Conservation (phyloP, 1,140 invertebrate species). For the Zaprionus inermis region DNA sequence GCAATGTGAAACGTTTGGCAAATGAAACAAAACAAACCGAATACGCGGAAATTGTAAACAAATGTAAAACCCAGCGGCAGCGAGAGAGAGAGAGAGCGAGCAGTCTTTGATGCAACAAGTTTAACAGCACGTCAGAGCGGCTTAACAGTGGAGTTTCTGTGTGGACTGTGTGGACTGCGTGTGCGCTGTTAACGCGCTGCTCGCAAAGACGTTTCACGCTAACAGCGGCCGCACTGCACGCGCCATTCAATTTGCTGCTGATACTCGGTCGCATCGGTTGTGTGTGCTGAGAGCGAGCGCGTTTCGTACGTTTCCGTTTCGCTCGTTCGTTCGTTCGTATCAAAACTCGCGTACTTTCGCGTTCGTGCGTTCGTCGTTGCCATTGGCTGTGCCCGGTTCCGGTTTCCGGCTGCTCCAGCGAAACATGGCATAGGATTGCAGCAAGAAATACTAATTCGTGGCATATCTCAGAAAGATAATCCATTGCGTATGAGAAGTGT, state of each 20-base stretch:
- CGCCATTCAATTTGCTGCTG: slow-evolving; percentile 50
- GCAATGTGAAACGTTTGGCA: slow-evolving; percentile 27
- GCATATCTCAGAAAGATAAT: not conserved
- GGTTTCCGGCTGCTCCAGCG: slow-evolving; percentile 13
- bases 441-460: not conserved
- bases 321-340: slow-evolving; percentile 28
- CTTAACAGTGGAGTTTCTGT: not conserved
- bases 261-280: slow-evolving; percentile 48
- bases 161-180: slow-evolving; percentile 31
- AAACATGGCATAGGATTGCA: slow-evolving; percentile 13
- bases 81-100: not conserved
- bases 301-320: not conserved
- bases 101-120: slow-evolving; percentile 75
- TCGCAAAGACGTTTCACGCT: slow-evolving; percentile 3
- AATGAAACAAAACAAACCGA: slow-evolving; percentile 42
- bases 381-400: slow-evolving; percentile 22
- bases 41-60: slow-evolving; percentile 35
- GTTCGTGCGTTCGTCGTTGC: not conserved
- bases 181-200: slow-evolving; percentile 18
- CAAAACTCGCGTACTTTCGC: slow-evolving; percentile 4
- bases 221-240: slow-evolving; percentile 10
- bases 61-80: not conserved
- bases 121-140: slow-evolving; percentile 16
- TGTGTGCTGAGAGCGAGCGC: slow-evolving; percentile 43
- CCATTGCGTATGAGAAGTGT: too few relatives aligned